Base-by-base conservation (phyloP, 2,888 invertebrate genomes). In the Aethes cnicana region DNA sequence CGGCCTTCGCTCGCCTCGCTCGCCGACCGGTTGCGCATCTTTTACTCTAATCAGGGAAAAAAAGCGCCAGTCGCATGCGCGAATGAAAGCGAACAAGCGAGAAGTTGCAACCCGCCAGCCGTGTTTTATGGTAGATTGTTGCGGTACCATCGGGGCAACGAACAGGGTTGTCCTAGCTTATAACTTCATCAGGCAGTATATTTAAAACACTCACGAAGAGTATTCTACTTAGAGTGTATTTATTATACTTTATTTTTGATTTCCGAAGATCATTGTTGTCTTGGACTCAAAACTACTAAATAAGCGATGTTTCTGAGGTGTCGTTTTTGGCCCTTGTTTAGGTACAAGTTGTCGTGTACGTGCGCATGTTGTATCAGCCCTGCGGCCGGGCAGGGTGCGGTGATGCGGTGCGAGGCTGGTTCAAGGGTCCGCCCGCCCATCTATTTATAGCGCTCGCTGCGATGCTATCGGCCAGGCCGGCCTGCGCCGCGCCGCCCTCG, bases 1-100 rank as follows among this genome's bases (percentile, higher is more conserved):
- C 83, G 86, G 78, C 86, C 87, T 88, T 86, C 84, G 82, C 73
- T 61, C 69, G 69, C 64, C 72, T 86, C 84, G 82, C 73, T 61
- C 69, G 69, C 64, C 72, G 78, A 89, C 88, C 87, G 87, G 87
- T 89, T 85, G 82, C 70, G 78, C 86, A 82, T 87, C 85, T 85
- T 83, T 82, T 83, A 79, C 85, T 86, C 84, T 85, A 87, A 88
- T 87, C 88, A 84, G 76, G 74, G 76, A 65, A 77, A 82, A 86
- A 86, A 86, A 81, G 67, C 75, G 70, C 66, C 64, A 74, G 72
- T 67, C 71, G 74, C 78, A 76, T 78, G 77, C 79, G 78, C 84
- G 68, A 82, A 84, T 74, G 81, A 86, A 85, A 84, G 81, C 80
- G 79, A 84, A 80, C 74, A 77, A 76, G 75, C 79, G 77, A 75